phyloP scores from a whole-genome alignment of 2,888 invertebrate genomes.

The Apamea epomidion region DNA sequence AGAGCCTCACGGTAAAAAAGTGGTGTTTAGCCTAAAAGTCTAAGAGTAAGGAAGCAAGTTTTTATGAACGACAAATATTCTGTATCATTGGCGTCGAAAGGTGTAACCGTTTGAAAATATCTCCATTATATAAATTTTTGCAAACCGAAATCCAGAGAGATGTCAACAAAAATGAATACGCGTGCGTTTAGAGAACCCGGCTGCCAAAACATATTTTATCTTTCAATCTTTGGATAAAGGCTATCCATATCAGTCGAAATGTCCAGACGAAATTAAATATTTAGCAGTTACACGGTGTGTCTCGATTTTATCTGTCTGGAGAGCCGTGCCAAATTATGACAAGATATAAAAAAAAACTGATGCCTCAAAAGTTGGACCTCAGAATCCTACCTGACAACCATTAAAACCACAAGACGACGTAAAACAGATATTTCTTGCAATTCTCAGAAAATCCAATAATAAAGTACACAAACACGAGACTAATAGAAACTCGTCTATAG shows the following conservation, averaged over 20 bases:
- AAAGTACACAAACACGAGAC: conserved; percentile 34
- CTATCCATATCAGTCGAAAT: conserved; percentile 38
- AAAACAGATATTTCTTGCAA: conserved; percentile 30
- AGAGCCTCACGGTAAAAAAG: neutral
- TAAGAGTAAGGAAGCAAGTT: neutral
- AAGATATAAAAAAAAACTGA: neutral
- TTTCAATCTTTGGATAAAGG: conserved; percentile 21
- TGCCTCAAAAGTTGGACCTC: conserved; percentile 16
- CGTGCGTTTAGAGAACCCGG: conserved; percentile 24
- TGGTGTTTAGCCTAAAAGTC: neutral
- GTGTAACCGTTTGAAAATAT: too few relatives aligned
- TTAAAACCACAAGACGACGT: conserved; percentile 10
- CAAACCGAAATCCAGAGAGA: neutral
- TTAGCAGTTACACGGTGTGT: conserved; percentile 28
- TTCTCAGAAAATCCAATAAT: conserved; percentile 56
- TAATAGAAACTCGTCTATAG: conserved; percentile 58
- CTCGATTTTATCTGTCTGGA: conserved; percentile 49
- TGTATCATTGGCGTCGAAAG: too few relatives aligned
- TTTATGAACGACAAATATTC: neutral
- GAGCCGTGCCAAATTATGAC: conserved; percentile 50
- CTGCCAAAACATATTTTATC: conserved; percentile 33
- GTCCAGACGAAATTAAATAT: conserved; percentile 34
- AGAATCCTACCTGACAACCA: conserved; percentile 25
- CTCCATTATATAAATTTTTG: too few relatives aligned
- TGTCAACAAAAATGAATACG: conserved; percentile 11